phyloP scores from a whole-genome alignment of 2,113 vertebrate species.

The Oncorhynchus gorbuscha region DNA sequence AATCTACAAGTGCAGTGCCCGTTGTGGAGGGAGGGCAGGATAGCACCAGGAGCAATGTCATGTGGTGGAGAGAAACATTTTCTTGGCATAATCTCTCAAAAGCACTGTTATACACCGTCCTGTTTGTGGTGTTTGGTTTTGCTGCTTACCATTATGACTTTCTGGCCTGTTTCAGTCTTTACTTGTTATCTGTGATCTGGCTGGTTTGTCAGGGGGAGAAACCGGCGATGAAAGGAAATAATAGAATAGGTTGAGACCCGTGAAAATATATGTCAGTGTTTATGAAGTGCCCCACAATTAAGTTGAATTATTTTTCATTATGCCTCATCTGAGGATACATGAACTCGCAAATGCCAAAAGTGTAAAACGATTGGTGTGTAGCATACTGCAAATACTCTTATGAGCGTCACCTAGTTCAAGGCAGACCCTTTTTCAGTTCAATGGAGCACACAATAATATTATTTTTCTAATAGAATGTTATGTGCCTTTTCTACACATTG shows the following conservation, averaged over 20 bases:
- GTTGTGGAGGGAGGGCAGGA: conserved; percentile 43
- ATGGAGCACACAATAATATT: not conserved
- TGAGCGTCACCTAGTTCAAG: no score
- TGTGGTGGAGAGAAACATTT: conserved; percentile 63
- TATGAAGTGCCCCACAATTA: not conserved
- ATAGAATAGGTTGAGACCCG: conserved; percentile 14
- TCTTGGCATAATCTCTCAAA: conserved; percentile 72
- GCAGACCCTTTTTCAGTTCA: conserved; percentile 2
- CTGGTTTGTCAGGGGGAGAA: conserved; percentile 76
- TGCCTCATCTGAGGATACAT: not conserved
- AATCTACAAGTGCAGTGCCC: conserved; percentile 9
- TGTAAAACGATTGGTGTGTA: not conserved
- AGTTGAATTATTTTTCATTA: not conserved
- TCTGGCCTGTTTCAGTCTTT: conserved; percentile 81
- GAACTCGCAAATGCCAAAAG: not conserved
- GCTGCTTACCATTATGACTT: conserved; percentile 86
- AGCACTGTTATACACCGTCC: conserved; percentile 73
- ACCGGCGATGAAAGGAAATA: conserved; percentile 71
- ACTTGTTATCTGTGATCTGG: conserved; percentile 59
- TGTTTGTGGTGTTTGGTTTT: conserved; percentile 82
- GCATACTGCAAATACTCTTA: no score
- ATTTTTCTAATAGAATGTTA: conserved; percentile 19
- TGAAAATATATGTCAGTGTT: not conserved
- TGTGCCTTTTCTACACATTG: not conserved
- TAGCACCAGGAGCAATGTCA: conserved; percentile 33